Conservation (phyloP, 2,888 invertebrate genomes). For the Temnothorax rugatulus region DNA sequence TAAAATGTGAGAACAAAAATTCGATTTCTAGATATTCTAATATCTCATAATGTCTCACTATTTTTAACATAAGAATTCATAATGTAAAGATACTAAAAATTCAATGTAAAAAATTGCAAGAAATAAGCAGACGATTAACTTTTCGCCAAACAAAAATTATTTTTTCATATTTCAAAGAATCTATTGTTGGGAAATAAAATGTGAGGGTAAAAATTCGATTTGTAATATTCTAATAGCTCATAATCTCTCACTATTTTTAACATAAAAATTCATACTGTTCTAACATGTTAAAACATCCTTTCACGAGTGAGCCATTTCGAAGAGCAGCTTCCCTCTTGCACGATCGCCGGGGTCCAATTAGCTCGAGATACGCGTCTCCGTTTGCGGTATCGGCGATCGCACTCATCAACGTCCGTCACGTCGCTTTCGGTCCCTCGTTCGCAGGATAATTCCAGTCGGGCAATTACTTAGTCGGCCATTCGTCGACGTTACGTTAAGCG, state of each 20-base stretch:
- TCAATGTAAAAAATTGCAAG: no score
- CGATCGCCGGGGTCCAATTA: constrained; percentile 24
- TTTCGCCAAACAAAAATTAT: neutral
- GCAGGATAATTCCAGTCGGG: constrained; percentile 53
- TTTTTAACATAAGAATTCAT: neutral
- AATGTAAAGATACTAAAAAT: neutral
- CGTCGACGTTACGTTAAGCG: constrained; percentile 39
- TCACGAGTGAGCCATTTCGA: neutral
- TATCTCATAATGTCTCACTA: neutral
- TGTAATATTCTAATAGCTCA: neutral
- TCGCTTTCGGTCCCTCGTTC: constrained; percentile 51
- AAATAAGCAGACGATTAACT: neutral
- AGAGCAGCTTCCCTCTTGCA: constrained; percentile 26
- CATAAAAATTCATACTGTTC: neutral
- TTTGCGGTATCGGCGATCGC: constrained; percentile 45
- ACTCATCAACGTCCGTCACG: constrained; percentile 50
- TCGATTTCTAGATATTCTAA: neutral
- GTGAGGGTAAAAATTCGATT: neutral
- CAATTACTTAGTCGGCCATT: constrained; percentile 52
- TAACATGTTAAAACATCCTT: neutral
- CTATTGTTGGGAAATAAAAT: neutral
- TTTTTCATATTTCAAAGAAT: neutral
- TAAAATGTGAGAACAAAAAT: neutral
- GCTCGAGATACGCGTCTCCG: constrained; percentile 42
- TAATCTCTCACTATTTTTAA: neutral